Evolutionary conservation across 2,888 invertebrate species (phyloP).

Genomic region (Dinocampus coccinellae): DNA sequence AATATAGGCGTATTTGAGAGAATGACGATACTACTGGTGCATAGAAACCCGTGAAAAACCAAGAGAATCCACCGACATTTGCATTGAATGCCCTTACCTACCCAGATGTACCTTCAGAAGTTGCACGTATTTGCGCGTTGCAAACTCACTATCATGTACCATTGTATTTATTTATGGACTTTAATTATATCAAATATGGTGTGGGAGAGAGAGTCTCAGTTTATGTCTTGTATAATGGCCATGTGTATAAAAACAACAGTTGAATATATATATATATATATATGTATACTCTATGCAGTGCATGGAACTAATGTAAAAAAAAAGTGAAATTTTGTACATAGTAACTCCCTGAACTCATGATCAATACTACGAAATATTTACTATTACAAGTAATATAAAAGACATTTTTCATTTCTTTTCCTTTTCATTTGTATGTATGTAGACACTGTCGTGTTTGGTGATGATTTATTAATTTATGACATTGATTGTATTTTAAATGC

Average conservation of each 20-base stretch:
- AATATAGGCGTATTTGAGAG: constrained; percentile 25
- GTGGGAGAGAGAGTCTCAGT: constrained; percentile 49
- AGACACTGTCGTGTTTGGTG: neutral
- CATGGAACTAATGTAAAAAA: neutral
- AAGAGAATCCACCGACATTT: constrained; percentile 57
- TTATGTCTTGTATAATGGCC: constrained; percentile 50
- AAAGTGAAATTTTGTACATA: too few species aligned
- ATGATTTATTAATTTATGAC: neutral
- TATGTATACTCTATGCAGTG: neutral
- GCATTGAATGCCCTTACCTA: constrained; percentile 67
- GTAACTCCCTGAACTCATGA: too few species aligned
- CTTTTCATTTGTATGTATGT: too few species aligned
- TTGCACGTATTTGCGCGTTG: constrained; percentile 39
- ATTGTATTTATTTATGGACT: constrained; percentile 68
- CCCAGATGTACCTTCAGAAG: constrained; percentile 50
- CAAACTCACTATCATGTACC: constrained; percentile 61
- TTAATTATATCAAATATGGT: constrained; percentile 69
- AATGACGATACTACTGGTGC: constrained; percentile 34
- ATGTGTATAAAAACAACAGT: constrained; percentile 45
- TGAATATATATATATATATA: neutral
- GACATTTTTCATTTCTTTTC: too few species aligned
- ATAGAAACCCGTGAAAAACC: constrained; percentile 14
- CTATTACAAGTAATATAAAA: too few species aligned
- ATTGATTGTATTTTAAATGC: too few species aligned
- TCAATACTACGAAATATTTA: too few species aligned